Evolutionary conservation across 2,113 vertebrate species (phyloP).

Genomic region (Pyrgilauda ruficollis): DNA sequence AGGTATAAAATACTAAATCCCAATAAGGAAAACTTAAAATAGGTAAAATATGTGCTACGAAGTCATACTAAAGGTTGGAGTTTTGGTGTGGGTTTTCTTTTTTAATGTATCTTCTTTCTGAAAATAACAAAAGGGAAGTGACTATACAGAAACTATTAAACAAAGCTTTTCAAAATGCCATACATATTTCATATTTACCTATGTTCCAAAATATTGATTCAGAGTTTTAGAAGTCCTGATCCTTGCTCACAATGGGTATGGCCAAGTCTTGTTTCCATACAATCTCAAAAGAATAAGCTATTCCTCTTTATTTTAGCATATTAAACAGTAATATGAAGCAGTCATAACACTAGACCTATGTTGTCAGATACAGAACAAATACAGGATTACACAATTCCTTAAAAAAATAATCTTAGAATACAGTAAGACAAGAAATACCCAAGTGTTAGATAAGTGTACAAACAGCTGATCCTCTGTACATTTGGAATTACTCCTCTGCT

Average conservation of each 20-base stretch:
- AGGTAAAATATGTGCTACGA: background rate
- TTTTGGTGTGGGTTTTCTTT: background rate
- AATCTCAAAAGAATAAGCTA: background rate
- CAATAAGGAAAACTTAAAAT: background rate
- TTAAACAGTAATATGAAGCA: background rate
- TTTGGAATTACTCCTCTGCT: background rate
- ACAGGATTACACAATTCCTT: background rate
- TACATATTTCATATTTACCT: background rate
- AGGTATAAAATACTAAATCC: background rate
- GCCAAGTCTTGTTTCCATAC: background rate
- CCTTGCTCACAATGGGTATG: background rate
- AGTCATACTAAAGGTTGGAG: background rate
- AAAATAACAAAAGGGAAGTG: conserved; percentile 1
- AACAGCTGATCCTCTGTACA: background rate
- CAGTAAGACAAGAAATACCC: background rate
- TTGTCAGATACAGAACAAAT: background rate
- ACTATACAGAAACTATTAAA: background rate
- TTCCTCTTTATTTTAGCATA: background rate
- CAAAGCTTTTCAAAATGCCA: background rate
- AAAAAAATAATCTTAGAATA: background rate
- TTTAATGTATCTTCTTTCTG: background rate
- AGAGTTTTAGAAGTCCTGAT: background rate
- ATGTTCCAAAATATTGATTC: background rate
- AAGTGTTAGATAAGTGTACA: background rate
- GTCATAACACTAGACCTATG: background rate